Conservation (phyloP, 2,113 vertebrate species). For the Hydrochoerus hydrochaeris region DNA sequence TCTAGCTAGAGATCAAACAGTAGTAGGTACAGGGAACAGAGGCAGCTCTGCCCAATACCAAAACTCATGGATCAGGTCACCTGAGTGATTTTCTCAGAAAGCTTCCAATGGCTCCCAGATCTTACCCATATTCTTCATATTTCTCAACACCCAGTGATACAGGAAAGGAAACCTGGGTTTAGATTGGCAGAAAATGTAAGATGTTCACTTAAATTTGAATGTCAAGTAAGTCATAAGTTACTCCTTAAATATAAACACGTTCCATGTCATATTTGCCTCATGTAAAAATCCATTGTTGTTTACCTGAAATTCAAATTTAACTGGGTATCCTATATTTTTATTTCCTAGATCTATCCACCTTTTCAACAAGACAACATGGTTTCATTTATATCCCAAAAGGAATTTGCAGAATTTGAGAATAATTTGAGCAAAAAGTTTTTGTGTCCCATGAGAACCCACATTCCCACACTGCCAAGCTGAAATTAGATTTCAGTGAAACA, state of each 20-base stretch:
- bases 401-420: background rate
- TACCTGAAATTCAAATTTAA: conserved; percentile 36
- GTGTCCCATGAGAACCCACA: background rate
- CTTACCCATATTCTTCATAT: background rate
- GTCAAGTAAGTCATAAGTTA: background rate
- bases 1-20: background rate
- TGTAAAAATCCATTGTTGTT: background rate
- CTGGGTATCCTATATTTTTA: background rate
- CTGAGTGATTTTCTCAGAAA: background rate
- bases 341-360: background rate
- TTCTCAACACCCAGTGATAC: background rate
- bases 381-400: background rate
- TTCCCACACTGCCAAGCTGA: background rate
- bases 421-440: background rate
- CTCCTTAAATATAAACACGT: background rate
- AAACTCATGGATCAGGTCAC: background rate
- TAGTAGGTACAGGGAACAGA: background rate
- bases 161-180: background rate
- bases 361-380: background rate
- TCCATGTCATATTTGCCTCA: background rate
- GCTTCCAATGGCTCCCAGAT: background rate
- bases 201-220: background rate
- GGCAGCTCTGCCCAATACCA: background rate
- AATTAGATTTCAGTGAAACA: background rate
- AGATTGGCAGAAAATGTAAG: background rate